Base-by-base conservation (phyloP, 1,140 invertebrate species). In the Aricia agestis region DNA sequence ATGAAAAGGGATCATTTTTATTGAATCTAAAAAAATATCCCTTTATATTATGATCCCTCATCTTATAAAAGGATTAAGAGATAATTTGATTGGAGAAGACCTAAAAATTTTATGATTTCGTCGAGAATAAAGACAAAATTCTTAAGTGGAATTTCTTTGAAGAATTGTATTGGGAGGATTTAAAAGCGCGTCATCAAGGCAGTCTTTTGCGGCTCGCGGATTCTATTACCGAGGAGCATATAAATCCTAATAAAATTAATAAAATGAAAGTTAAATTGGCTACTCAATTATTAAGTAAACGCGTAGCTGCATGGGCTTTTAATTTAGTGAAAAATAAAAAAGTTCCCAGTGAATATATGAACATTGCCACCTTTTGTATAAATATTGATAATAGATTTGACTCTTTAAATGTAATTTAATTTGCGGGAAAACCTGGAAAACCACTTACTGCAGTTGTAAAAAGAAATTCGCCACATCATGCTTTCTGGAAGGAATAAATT, bases 161-260 rank as follows among this genome's bases (percentile, higher is more conserved):
- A 13, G 6, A 70, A 57, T 52, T 17, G 13, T 77, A 5, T 77
- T 76, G 52, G 42, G 4, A 10, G 76, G 74, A 5, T 73, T 74
- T 25, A 78, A 77, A 65, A 42, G 65, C 0, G 59, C 42, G 61
- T 0, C 68, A 65, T 67, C 68, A 69, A 4, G 71, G 77, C n/a
- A 9, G 0, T 7, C 2, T 9, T 36, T 58, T 81, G 18, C 41
- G 72, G 9, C n/a, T 69, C n/a, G 31, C 70, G 15, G 52, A 74
- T 1, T 82, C 82, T 70, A 6, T 83, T 3, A 83, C 77, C 0
- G 71, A 76, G 15, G 75, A 78, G n/a, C 76, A 82, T 68, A 72
- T 61, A 75, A 77, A 71, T 18, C 71, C 71, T 25, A 41, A 66
- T n/a, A 59, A 68, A 36, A 68, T 69, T 41, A 72, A 72, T 32